Conservation (phyloP, 2,113 vertebrate genomes). For the Verasper variegatus region DNA sequence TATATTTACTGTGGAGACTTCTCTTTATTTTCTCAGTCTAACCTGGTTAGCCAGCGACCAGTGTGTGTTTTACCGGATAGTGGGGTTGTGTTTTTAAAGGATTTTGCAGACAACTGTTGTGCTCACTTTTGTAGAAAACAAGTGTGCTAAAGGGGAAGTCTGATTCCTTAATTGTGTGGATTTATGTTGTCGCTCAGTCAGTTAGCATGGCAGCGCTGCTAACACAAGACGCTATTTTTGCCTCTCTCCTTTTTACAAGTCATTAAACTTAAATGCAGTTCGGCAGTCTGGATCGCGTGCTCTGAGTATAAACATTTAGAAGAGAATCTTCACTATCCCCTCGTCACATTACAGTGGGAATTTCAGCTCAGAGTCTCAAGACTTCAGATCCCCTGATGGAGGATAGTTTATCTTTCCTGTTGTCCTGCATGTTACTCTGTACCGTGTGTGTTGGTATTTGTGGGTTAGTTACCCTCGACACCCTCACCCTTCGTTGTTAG, state of each 20-base stretch:
- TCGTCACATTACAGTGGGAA: slow-evolving; percentile 7
- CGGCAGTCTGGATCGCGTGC: slow-evolving; percentile 28
- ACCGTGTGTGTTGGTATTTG: slow-evolving; percentile 37
- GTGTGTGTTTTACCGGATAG: slow-evolving; percentile 8
- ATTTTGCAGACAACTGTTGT: slow-evolving; percentile 5
- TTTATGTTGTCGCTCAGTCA: slow-evolving; percentile 6
- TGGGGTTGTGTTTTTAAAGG: slow-evolving; percentile 3
- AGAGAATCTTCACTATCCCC: slow-evolving; percentile 6
- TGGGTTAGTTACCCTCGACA: slow-evolving; percentile 21
- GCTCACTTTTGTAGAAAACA: neutral
- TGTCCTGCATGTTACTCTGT: slow-evolving; percentile 64
- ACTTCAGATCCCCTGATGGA: slow-evolving; percentile 10
- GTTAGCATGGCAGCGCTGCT: neutral
- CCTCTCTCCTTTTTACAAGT: slow-evolving; percentile 19
- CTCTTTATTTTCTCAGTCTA: neutral
- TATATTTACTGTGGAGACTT: slow-evolving; percentile 19
- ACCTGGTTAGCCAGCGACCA: slow-evolving; percentile 9
- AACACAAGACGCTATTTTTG: slow-evolving; percentile 29
- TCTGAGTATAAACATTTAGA: slow-evolving; percentile 13
- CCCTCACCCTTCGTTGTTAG: slow-evolving; percentile 10
- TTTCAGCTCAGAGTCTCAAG: slow-evolving; percentile 30
- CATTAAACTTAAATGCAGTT: slow-evolving; percentile 42
- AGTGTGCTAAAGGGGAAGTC: neutral
- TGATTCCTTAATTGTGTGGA: slow-evolving; percentile 29
- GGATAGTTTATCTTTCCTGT: slow-evolving; percentile 38